phyloP scores from a whole-genome alignment of 2,888 invertebrate species.

The Plebejus argus region DNA sequence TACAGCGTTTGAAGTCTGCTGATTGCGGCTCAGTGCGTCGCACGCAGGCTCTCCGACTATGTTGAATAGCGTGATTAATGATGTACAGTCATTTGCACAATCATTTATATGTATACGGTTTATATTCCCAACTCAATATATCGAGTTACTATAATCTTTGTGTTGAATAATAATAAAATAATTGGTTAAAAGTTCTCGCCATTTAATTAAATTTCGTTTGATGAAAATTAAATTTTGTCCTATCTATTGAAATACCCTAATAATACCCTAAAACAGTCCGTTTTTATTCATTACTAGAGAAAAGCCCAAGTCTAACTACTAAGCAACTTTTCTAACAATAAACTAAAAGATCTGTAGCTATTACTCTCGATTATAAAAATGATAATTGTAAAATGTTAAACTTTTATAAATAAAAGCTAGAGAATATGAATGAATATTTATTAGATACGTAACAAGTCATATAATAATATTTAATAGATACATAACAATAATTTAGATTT shows the following conservation, averaged over 20 bases:
- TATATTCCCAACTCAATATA: neutral
- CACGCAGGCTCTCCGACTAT: constrained; percentile 9
- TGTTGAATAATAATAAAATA: neutral
- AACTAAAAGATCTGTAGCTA: too few relatives aligned
- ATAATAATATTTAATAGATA: neutral
- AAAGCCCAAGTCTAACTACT: too few relatives aligned
- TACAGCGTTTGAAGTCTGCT: constrained; percentile 6
- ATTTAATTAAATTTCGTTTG: too few relatives aligned
- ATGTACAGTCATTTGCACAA: neutral
- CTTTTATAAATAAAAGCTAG: neutral
- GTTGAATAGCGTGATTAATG: constrained; percentile 15
- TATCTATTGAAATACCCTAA: too few relatives aligned
- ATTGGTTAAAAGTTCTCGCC: neutral
- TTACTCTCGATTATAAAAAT: too few relatives aligned
- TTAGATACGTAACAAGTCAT: too few relatives aligned
- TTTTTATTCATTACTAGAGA: too few relatives aligned
- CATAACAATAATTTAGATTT: neutral
- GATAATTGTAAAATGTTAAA: neutral
- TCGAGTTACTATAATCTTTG: neutral
- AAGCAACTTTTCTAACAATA: too few relatives aligned
- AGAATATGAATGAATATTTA: too few relatives aligned
- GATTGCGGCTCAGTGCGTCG: constrained; percentile 22
- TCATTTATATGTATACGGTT: neutral
- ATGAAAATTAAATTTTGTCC: too few relatives aligned
- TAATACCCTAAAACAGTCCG: too few relatives aligned